phyloP scores from a whole-genome alignment of 2,888 invertebrate species.

The Rotaria socialis region DNA sequence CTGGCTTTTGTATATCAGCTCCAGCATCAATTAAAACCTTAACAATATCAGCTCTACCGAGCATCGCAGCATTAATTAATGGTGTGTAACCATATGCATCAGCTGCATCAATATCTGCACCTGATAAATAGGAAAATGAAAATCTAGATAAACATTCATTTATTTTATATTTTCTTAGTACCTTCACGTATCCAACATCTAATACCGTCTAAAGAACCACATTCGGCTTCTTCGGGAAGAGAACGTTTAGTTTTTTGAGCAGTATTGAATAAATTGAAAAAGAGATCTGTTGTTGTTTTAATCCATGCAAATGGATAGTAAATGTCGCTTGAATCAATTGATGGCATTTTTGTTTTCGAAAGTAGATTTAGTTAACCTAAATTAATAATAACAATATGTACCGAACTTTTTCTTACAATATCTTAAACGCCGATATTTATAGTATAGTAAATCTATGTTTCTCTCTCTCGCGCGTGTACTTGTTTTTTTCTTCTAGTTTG shows the following conservation, averaged over 20 bases:
- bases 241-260: slow-evolving; percentile 43
- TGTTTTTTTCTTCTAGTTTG: background rate
- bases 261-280: background rate
- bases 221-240: slow-evolving; percentile 45
- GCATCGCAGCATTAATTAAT: slow-evolving; percentile 41
- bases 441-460: background rate
- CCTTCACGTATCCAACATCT: slow-evolving; percentile 41
- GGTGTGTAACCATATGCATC: slow-evolving; percentile 46
- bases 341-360: background rate
- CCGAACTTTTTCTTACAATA: background rate
- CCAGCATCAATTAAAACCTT: slow-evolving; percentile 40
- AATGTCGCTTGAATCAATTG: background rate
- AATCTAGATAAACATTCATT: background rate
- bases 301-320: slow-evolving; percentile 26
- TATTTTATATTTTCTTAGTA: background rate
- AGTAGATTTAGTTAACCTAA: background rate
- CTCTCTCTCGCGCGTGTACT: background rate
- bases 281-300: slow-evolving; percentile 33
- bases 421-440: background rate
- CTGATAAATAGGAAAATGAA: background rate
- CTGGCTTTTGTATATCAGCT: slow-evolving; percentile 46
- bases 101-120: slow-evolving; percentile 41
- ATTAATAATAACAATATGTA: background rate
- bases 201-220: slow-evolving; percentile 44
- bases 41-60: slow-evolving; percentile 25